Evolutionary conservation across 2,113 vertebrate species (phyloP).

Genomic region (Chaenocephalus aceratus): DNA sequence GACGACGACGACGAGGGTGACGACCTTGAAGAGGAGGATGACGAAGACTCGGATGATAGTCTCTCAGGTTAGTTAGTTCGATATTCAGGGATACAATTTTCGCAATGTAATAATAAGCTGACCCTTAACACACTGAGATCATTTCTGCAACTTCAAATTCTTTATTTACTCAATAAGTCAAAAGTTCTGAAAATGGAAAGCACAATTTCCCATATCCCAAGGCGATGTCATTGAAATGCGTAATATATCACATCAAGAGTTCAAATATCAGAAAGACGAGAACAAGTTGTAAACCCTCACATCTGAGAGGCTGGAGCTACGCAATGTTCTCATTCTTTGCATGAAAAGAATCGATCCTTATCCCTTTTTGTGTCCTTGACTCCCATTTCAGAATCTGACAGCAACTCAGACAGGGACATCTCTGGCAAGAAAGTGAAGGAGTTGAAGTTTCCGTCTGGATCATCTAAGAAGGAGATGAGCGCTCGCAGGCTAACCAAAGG

Average conservation of each 20-base stretch:
- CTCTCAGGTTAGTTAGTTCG: constrained; percentile 89
- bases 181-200: no score
- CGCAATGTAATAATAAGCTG: not conserved
- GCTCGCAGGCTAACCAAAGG: constrained; percentile 89
- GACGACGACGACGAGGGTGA: constrained; percentile 96
- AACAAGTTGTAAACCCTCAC: constrained; percentile 7
- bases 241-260: not conserved
- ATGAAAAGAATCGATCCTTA: not conserved
- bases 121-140: constrained; percentile 5
- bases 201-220: not conserved
- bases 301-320: not conserved
- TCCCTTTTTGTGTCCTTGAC: not conserved
- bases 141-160: not conserved
- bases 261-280: not conserved
- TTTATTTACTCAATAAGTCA: not conserved
- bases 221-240: not conserved
- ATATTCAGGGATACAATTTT: not conserved
- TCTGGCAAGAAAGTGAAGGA: constrained; percentile 90
- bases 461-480: constrained; percentile 90
- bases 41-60: constrained; percentile 95
- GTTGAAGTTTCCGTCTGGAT: constrained; percentile 89
- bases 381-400: constrained; percentile 91
- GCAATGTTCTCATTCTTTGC: not conserved
- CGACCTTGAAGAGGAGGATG: constrained; percentile 92
- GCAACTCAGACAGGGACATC: constrained; percentile 95